phyloP scores from a whole-genome alignment of 30 jellyfish, hydroid and myxozoan genomes.

The Aurelia sp. region DNA sequence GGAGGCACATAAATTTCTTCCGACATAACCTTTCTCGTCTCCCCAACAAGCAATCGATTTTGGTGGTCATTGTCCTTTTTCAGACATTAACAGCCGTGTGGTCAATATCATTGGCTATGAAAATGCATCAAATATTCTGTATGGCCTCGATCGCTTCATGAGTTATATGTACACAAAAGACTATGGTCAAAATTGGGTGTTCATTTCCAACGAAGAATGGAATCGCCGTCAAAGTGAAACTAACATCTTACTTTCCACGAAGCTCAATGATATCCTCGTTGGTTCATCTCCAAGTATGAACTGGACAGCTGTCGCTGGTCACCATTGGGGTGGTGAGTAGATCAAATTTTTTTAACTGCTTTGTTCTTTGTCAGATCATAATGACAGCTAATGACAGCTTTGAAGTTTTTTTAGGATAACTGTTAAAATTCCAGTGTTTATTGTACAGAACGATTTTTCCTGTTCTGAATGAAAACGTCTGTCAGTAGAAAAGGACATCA shows the following conservation, averaged over 20 bases:
- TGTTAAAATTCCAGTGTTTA: too few relatives aligned
- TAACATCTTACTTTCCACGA: conserved; percentile 12
- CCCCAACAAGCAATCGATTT: too few relatives aligned
- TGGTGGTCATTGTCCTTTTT: not conserved
- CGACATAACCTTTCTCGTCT: too few relatives aligned
- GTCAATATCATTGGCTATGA: conserved; percentile 72
- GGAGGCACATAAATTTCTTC: too few relatives aligned
- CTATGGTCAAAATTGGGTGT: conserved; percentile 62
- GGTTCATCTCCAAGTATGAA: conserved; percentile 61
- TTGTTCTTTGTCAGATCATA: too few relatives aligned
- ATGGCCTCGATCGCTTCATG: conserved; percentile 76
- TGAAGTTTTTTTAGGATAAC: too few relatives aligned
- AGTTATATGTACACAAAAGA: conserved; percentile 53
- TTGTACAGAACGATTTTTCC: too few relatives aligned
- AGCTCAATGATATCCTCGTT: conserved; percentile 64
- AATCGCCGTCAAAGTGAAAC: conserved; percentile 23
- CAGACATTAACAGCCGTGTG: conserved; percentile 52
- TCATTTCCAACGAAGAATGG: conserved; percentile 83
- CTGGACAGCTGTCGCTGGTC: conserved; percentile 64
- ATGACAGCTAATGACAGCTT: too few relatives aligned
- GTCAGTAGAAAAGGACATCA: too few relatives aligned
- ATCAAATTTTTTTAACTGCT: not conserved
- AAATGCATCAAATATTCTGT: conserved; percentile 26
- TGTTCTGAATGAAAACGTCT: too few relatives aligned
- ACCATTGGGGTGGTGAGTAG: conserved; percentile 77